Evolutionary conservation across 2,797 vertebrate genomes (phyloP), one percentile per base, ranked within the genome.

Genomic region (Enteromius viviparus): DNA sequence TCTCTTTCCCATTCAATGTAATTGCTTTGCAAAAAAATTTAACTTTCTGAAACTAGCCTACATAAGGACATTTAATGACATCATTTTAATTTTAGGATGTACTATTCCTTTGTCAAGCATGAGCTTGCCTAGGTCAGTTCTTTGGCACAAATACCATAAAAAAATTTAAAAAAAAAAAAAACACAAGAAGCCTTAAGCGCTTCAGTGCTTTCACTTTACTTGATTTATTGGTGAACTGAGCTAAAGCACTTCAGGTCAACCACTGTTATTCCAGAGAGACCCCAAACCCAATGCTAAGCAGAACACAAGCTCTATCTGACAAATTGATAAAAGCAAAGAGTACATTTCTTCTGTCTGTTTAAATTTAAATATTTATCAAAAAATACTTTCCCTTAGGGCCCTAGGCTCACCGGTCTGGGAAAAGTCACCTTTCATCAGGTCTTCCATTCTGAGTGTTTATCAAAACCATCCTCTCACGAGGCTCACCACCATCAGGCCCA

Each of bases 381-480:
- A 68, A 71, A 76, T 15, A 32, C 42, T 34, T 77, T 49, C 76
- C 70, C 26, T 60, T 40, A 53, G 76, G 40, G 19, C 62, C 34
- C 10, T 14, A 76, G 29, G 55, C 68, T 78, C 81, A 23, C 34
- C 21, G 34, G 42, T 49, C 64, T 79, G 32, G 60, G 80, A 74
- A 62, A 80, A 78, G 85, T 87, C 86, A 87, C 78, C 81, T 86
- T 87, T 89, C 69, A 79, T 87, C 78, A 84, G 65, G 53, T 62
- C 12, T 47, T 81, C 19, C n/a, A 26, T 86, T 89, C 47, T 69
- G 72, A 84, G 66, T 74, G 60, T 77, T 87, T 80, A 78, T 86
- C 64, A 83, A 77, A 79, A 81, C 69, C 45, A 32, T 58, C 37
- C 15, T 40, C 40, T 32, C 40, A 65, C 70, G 58, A 64, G 47